A percentile compares a stretch with the other conserved stretches of the same genome.
phyloP scores from a whole-genome alignment of 2,888 invertebrate genomes.

The Drosophila pseudotalamancana region DNA sequence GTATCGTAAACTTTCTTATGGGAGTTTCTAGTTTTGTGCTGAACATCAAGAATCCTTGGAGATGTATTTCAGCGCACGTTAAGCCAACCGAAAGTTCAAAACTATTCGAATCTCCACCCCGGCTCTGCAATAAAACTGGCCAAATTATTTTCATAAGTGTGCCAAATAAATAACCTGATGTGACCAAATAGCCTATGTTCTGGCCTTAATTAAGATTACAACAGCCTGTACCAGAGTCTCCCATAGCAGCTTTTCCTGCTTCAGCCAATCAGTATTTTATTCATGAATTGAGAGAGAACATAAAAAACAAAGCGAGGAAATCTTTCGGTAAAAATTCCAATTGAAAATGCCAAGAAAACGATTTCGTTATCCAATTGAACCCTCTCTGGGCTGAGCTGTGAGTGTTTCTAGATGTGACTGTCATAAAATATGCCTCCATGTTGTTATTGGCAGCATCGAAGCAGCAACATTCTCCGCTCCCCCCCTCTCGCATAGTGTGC shows the following conservation, averaged over 20 bases:
- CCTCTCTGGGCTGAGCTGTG: conserved; percentile 27
- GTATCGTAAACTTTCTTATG: conserved; percentile 74
- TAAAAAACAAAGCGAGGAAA: not conserved
- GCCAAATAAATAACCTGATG: conserved; percentile 28
- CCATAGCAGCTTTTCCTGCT: not conserved
- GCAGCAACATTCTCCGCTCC: conserved; percentile 52
- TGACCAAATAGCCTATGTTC: not conserved
- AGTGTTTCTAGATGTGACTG: conserved; percentile 20
- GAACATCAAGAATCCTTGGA: conserved; percentile 63
- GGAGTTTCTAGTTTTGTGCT: conserved; percentile 72
- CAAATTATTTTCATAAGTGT: conserved; percentile 40
- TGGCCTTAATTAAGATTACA: conserved; percentile 25
- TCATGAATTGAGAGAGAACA: conserved; percentile 33
- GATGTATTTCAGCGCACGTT: conserved; percentile 32
- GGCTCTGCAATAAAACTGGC: conserved; percentile 45
- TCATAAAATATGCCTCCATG: conserved; percentile 65
- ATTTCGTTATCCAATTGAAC: conserved; percentile 66
- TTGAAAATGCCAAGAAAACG: conserved; percentile 21
- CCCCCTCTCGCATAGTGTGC: conserved; percentile 24
- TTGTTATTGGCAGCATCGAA: conserved; percentile 46
- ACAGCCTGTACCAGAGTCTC: not conserved
- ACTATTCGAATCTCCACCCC: conserved; percentile 60
- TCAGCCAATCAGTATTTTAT: conserved; percentile 29
- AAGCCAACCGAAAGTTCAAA: conserved; percentile 59
- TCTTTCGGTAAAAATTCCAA: conserved; percentile 9